phyloP scores from a whole-genome alignment of 35 echinoderm and acorn worm genomes.

The Strongylocentrotus purpuratus region DNA sequence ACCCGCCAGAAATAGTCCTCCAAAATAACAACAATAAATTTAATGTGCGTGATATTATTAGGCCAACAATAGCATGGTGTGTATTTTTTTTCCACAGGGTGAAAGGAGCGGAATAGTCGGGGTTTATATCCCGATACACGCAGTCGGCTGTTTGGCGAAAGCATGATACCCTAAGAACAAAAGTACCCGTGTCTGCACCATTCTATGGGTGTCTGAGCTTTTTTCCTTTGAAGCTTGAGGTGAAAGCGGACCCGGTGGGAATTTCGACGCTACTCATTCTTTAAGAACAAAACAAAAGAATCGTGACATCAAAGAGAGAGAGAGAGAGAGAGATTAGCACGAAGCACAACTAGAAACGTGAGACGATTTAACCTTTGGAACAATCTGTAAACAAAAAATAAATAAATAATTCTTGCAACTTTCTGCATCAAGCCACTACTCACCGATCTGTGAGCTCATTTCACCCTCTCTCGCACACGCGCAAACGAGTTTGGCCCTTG shows the following conservation, averaged over 20 bases:
- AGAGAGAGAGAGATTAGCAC: neutral
- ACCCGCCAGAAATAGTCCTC: neutral
- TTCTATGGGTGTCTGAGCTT: neutral
- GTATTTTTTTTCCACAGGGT: neutral
- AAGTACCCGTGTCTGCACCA: neutral
- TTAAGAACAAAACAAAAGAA: neutral
- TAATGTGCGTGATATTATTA: conserved; percentile 12
- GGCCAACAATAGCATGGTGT: neutral
- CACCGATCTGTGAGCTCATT: neutral
- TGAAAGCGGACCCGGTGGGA: neutral
- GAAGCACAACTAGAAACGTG: neutral
- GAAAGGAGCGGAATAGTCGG: neutral
- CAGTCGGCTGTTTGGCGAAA: neutral
- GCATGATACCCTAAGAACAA: neutral
- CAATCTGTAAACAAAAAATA: neutral
- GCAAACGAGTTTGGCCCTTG: neutral
- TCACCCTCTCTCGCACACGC: neutral
- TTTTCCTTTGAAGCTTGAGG: neutral
- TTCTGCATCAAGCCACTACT: neutral
- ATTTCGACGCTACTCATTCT: neutral
- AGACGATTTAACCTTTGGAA: neutral
- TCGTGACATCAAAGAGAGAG: neutral
- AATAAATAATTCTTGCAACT: neutral
- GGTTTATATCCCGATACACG: neutral
- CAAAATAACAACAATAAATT: conserved; percentile 18